Conservation (phyloP, 2,797 vertebrate species). For the Syncerus caffer region DNA sequence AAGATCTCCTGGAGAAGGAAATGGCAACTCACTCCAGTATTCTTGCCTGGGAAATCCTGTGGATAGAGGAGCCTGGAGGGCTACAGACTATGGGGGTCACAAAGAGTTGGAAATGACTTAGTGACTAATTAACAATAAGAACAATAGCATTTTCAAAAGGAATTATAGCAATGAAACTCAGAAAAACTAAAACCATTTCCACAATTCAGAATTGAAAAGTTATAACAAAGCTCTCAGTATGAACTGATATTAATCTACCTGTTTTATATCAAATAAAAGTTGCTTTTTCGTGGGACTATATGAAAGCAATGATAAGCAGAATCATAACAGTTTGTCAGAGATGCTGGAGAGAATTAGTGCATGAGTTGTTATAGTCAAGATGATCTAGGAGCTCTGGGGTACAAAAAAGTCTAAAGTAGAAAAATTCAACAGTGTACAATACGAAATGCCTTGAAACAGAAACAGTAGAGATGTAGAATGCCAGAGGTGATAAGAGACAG, state of each 20-base stretch:
- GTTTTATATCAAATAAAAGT: not conserved
- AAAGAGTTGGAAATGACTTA: not conserved
- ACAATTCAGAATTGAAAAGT: not conserved
- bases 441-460: not conserved
- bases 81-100: not conserved
- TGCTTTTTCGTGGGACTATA: not conserved
- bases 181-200: not conserved
- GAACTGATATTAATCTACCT: not conserved
- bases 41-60: not conserved
- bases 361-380: not conserved
- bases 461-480: not conserved
- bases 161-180: not conserved
- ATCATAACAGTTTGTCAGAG: not conserved
- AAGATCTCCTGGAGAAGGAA: not conserved
- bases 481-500: not conserved
- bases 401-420: not conserved
- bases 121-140: not conserved
- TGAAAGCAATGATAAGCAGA: not conserved
- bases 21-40: not conserved
- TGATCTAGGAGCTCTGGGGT: not conserved
- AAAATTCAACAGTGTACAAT: not conserved
- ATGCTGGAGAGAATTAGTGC: not conserved
- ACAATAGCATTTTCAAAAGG: not conserved
- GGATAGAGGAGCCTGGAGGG: not conserved
- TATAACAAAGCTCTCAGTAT: not conserved